Evolutionary conservation across 2,888 invertebrate species (phyloP), one percentile per base, ranked within the genome.

Genomic region (Bombylius major): DNA sequence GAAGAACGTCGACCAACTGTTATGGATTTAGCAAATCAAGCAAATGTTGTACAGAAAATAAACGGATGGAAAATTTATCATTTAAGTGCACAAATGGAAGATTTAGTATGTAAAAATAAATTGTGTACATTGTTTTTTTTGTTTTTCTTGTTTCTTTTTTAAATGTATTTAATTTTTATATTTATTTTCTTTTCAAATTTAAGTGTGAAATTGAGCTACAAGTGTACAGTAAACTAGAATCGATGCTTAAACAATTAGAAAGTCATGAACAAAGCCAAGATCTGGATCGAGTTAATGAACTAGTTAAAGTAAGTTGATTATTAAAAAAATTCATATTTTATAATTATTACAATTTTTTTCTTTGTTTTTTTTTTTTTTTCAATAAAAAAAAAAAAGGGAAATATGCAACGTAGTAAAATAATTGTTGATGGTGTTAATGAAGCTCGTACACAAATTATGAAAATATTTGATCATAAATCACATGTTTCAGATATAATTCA

Each of bases 41-140:
- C 85, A 62, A 84, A 89, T 68, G 88, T 94, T 53, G 77, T 88
- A 62, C 87, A 90, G 67, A 91, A 89, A 75, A 84, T 92, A 23
- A 89, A 90, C 64, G 96, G 96, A 1, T 96, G 96, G 96, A 96
- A 95, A 76, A 82, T 96, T 58, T 86, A 89, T 76, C 93, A 94
- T 71, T 80, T 96, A 64, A 88, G 88, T 46, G 86, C 91, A 48
- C 94, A 95, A 77, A 88, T 96, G 85, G 91, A 94, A 67, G 91
- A 94, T 72, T 76, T 95, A 80, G 93, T 92, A 76, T 56, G 64
- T 60, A 13, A 13, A 42, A 33, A 13, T 1, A 52, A 23, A 52
- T 44, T n/a, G 23, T 23, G 23, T 23, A 7, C n/a, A 14, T 52
- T 52, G 13, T 9, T 14, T 9, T 31, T 31, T 42, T 31, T 31